These are phyloP conservation scores for Poicephalus meyeri DNA, from an alignment of 2,113 vertebrate species.

Conservation along the genomic window DNA sequence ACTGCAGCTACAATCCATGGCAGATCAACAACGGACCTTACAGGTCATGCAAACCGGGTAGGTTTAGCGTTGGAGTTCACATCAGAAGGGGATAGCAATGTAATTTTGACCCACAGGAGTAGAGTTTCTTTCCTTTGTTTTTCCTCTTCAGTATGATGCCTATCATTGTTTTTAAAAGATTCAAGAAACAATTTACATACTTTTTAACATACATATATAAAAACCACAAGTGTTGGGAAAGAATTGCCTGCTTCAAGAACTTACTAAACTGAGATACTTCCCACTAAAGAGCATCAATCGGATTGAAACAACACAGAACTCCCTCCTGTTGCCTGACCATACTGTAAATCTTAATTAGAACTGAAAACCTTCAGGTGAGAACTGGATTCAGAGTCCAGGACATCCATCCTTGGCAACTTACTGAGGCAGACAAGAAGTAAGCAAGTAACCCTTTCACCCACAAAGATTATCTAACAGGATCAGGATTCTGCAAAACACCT, in stretches of 20 bases:
- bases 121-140: neutral
- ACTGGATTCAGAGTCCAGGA: neutral
- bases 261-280: neutral
- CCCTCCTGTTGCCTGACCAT: neutral
- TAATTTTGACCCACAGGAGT: constrained; percentile 22
- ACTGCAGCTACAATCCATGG: constrained; percentile 69
- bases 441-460: neutral
- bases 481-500: neutral
- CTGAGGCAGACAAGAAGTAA: neutral
- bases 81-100: constrained; percentile 25
- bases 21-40: constrained; percentile 68
- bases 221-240: neutral
- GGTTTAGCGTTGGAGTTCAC: constrained; percentile 18
- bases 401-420: neutral
- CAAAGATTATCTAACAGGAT: neutral
- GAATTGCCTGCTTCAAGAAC: neutral
- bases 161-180: neutral
- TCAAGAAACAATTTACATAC: neutral
- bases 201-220: neutral
- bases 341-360: neutral
- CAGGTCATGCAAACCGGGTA: constrained; percentile 39
- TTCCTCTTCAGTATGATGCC: neutral
- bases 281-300: neutral
- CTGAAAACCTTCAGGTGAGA: neutral
- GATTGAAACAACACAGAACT: neutral